Percentiles rank a stretch among this genome's conserved stretches.
phyloP scores from a whole-genome alignment of 2,888 invertebrate species.

The Macrophya alboannulata region DNA sequence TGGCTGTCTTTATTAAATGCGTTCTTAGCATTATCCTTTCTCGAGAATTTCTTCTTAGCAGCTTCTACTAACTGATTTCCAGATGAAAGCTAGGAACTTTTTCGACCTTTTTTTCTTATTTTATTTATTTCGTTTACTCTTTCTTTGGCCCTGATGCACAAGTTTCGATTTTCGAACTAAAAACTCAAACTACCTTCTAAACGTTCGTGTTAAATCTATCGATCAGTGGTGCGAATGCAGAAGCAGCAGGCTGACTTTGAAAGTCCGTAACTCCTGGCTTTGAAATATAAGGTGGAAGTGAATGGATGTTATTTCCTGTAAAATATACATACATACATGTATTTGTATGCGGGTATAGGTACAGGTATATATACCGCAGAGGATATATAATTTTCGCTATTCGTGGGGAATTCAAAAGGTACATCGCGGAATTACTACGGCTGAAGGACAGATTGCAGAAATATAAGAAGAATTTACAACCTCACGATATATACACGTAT shows the following conservation, averaged over 20 bases:
- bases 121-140: not conserved
- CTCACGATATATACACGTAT: not conserved
- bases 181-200: not conserved
- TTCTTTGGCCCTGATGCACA: not conserved
- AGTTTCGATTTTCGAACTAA: not conserved
- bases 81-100: too few species aligned
- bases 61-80: too few species aligned
- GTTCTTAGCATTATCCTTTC: too few species aligned
- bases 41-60: too few species aligned
- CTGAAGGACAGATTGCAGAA: constrained; percentile 37
- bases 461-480: not conserved
- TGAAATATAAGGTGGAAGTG: not conserved
- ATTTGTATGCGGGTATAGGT: not conserved
- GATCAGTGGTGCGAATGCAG: constrained; percentile 14
- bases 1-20: too few species aligned
- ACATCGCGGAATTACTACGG: not conserved
- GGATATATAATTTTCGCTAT: constrained; percentile 14
- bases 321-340: not conserved
- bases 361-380: not conserved
- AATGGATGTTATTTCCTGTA: constrained; percentile 6
- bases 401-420: constrained; percentile 5
- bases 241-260: constrained; percentile 29
- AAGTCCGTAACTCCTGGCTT: constrained; percentile 7
- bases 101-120: too few species aligned
- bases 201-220: constrained; percentile 36